Base-by-base conservation (phyloP, 2,888 invertebrate species). In the Laothoe populi region DNA sequence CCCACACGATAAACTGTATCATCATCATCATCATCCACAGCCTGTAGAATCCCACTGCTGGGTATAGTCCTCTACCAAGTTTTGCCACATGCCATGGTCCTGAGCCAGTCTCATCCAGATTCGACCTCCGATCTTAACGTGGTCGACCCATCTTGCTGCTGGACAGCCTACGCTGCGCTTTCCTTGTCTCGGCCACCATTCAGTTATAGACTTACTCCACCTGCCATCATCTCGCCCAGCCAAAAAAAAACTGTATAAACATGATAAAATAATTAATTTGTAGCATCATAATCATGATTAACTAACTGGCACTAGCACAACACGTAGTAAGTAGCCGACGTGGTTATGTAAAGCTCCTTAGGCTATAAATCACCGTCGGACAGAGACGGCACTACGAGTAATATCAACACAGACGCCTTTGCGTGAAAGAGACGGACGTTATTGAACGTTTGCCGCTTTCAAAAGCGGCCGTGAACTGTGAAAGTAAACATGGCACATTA, bases 251-350 rank as follows among this genome's bases (percentile, higher is more conserved):
- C 75, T 69, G 71, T 73, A 72, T 79, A 81, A 84, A 83, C 78
- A 73, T 81, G 83, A 84, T 83, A 83, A 83, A 84, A 86, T 86
- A 84, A 88, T 87, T 81, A 84, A 80, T 86, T 84, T 84, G 87
- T 84, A 79, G 80, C 83, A 74, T 81, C 83, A 83, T 87, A 84
- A 87, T 83, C 80, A 79, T 81, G 83, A 85, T 87, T 85, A 85
- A 84, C 81, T 75, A 73, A 82, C 81, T 79, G 81, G 77, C 77
- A 74, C 74, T 75, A 75, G 75, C 74, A 75, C 80, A 78, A 77
- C 80, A 83, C 80, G 78, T 80, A 83, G 74, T 81, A 84, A 86
- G 84, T 86, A 87, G 84, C 84, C 77, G 70, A 75, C 72, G 74
- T 77, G 77, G 80, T 83, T 85, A 81, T 83, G 84, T 84, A 82